phyloP scores from a whole-genome alignment of 2,113 vertebrate species.

The Charadrius vociferus region DNA sequence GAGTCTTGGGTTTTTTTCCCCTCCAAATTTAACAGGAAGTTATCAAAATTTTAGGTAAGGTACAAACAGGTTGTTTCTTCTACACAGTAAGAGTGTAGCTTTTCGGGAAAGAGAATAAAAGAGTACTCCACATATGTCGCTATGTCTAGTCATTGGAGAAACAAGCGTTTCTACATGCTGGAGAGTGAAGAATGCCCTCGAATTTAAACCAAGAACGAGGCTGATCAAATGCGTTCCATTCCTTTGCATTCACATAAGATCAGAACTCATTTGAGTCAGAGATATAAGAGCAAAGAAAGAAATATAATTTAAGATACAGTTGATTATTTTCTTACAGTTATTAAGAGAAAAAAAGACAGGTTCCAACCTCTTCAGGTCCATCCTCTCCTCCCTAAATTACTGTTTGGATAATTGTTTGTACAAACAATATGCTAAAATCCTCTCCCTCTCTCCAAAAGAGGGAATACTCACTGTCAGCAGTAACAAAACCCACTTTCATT shows the following conservation, averaged over 20 bases:
- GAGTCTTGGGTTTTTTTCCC: neutral
- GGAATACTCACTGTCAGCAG: neutral
- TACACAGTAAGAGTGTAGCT: neutral
- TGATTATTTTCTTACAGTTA: neutral
- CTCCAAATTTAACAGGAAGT: neutral
- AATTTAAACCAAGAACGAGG: neutral
- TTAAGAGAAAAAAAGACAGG: neutral
- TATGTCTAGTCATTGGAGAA: neutral
- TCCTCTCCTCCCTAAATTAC: neutral
- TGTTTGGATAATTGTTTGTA: neutral
- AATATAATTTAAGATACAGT: neutral
- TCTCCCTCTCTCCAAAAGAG: neutral
- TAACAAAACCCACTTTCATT: neutral
- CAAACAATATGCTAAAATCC: neutral
- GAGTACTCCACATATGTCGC: neutral
- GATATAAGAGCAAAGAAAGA: neutral
- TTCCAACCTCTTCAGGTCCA: neutral
- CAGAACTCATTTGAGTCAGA: neutral
- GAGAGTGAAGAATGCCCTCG: neutral
- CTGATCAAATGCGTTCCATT: neutral
- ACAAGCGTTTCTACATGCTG: neutral
- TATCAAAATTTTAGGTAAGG: accelerated
- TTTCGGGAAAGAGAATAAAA: neutral
- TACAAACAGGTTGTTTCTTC: neutral
- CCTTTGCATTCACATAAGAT: neutral